Conservation (phyloP, 1,140 invertebrate genomes). For the Helicoverpa armigera region DNA sequence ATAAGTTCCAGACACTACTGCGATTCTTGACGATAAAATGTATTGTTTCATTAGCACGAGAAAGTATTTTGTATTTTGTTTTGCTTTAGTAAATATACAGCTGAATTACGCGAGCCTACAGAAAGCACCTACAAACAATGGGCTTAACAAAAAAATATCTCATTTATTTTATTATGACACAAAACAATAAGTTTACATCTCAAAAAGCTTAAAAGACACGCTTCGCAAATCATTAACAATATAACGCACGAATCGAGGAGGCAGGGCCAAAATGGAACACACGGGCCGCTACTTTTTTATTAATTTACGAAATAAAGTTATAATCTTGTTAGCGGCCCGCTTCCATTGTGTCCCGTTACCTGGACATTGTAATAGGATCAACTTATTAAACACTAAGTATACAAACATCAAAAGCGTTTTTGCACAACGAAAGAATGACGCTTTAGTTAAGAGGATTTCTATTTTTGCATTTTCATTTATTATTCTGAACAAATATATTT, state of each 20-base stretch:
- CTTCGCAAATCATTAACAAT: slow-evolving; percentile 58
- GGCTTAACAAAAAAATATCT: background rate
- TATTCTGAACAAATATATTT: slow-evolving; percentile 28
- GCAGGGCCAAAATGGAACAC: slow-evolving; percentile 67
- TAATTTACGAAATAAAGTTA: slow-evolving; percentile 86
- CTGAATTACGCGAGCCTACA: too few species aligned
- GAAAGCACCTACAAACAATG: too few species aligned
- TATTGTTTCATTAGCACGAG: slow-evolving; percentile 84
- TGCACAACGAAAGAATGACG: slow-evolving; percentile 77
- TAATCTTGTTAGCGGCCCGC: slow-evolving; percentile 83
- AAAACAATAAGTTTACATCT: slow-evolving; percentile 31
- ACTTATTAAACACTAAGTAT: slow-evolving; percentile 86
- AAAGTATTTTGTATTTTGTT: too few species aligned
- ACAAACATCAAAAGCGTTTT: slow-evolving; percentile 83
- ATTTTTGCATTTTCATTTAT: slow-evolving; percentile 57
- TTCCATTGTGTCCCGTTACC: slow-evolving; percentile 82
- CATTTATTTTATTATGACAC: slow-evolving; percentile 10
- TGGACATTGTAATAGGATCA: slow-evolving; percentile 86
- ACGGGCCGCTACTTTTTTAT: slow-evolving; percentile 79
- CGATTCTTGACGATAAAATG: slow-evolving; percentile 56
- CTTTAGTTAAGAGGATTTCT: slow-evolving; percentile 81
- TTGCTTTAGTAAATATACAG: too few species aligned
- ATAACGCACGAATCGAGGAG: slow-evolving; percentile 55
- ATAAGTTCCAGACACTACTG: slow-evolving; percentile 61
- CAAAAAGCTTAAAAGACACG: slow-evolving; percentile 43